Conservation (phyloP, 2,113 vertebrate species). For the Ornithorhynchus anatinus region DNA sequence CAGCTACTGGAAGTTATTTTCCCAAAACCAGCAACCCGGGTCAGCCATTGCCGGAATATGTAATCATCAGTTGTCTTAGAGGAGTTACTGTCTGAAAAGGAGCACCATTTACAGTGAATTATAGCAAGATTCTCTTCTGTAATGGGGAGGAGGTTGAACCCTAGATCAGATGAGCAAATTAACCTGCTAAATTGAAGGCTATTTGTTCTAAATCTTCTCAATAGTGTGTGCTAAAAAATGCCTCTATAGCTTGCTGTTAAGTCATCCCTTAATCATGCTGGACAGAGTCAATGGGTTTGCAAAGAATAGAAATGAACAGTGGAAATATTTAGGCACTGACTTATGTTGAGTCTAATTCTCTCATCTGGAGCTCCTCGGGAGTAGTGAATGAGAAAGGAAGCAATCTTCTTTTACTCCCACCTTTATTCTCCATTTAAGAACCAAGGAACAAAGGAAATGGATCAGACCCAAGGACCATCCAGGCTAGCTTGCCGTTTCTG, state of each 20-base stretch:
- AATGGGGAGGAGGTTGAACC: slow-evolving; percentile 31
- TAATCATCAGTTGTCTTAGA: slow-evolving; percentile 59
- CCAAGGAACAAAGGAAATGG: too few species aligned
- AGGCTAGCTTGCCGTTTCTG: too few species aligned
- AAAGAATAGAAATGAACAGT: slow-evolving; percentile 58
- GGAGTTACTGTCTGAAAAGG: slow-evolving; percentile 37
- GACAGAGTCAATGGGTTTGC: slow-evolving; percentile 51
- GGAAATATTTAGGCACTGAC: slow-evolving; percentile 63
- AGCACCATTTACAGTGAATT: slow-evolving; percentile 19
- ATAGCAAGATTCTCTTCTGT: slow-evolving; percentile 44
- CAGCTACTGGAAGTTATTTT: slow-evolving; percentile 40
- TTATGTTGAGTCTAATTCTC: too few species aligned
- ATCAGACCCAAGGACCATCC: too few species aligned
- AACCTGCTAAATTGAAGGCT: slow-evolving; percentile 43
- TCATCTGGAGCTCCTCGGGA: too few species aligned
- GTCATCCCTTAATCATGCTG: slow-evolving; percentile 46
- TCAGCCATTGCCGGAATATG: slow-evolving; percentile 38
- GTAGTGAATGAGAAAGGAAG: too few species aligned
- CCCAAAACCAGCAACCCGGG: slow-evolving; percentile 25
- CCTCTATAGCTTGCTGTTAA: slow-evolving; percentile 36
- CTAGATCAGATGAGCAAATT: slow-evolving; percentile 48
- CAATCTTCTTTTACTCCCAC: too few species aligned
- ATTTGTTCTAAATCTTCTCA: slow-evolving; percentile 3
- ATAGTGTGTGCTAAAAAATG: slow-evolving; percentile 41
- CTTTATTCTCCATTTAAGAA: too few species aligned